Percentiles rank a stretch among this genome's conserved stretches.
These are phyloP conservation scores for Nomada hirtipes DNA, from an alignment of 2,888 invertebrate species.

Conservation along the genomic window DNA sequence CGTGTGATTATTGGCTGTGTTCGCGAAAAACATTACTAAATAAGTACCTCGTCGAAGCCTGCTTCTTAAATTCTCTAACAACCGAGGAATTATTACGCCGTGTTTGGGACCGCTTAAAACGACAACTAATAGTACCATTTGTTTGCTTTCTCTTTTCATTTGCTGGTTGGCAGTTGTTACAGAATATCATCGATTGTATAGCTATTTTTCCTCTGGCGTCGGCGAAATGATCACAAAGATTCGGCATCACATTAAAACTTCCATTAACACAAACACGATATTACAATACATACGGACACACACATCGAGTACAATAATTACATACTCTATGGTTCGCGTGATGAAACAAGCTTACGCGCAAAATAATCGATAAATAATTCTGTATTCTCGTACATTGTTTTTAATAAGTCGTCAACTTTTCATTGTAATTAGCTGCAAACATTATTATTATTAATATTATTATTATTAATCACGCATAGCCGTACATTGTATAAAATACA, in stretches of 20 bases:
- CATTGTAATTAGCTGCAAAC: background rate
- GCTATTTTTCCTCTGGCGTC: background rate
- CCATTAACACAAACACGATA: conserved; percentile 21
- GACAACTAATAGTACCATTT: conserved; percentile 39
- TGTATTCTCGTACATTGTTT: background rate
- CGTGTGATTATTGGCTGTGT: background rate
- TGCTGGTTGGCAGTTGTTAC: conserved; percentile 40
- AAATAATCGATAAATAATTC: conserved; percentile 29
- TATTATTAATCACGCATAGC: background rate
- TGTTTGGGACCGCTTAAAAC: conserved; percentile 13
- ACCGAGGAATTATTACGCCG: conserved; percentile 9
- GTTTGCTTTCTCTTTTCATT: background rate
- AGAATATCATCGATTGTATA: background rate
- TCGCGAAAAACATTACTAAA: background rate
- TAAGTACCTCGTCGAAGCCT: conserved; percentile 30
- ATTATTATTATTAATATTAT: background rate
- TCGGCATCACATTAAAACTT: conserved; percentile 14
- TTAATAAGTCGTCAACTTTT: conserved; percentile 7
- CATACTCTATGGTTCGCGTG: background rate
- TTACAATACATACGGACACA: conserved; percentile 38
- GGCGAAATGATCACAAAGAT: conserved; percentile 20
- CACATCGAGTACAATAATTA: conserved; percentile 28
- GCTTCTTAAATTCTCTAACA: conserved; percentile 22
- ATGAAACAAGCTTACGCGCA: conserved; percentile 10
- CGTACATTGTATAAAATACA: conserved; percentile 20